phyloP scores from a whole-genome alignment of 1,140 invertebrate species.

The Drosophila simulans region DNA sequence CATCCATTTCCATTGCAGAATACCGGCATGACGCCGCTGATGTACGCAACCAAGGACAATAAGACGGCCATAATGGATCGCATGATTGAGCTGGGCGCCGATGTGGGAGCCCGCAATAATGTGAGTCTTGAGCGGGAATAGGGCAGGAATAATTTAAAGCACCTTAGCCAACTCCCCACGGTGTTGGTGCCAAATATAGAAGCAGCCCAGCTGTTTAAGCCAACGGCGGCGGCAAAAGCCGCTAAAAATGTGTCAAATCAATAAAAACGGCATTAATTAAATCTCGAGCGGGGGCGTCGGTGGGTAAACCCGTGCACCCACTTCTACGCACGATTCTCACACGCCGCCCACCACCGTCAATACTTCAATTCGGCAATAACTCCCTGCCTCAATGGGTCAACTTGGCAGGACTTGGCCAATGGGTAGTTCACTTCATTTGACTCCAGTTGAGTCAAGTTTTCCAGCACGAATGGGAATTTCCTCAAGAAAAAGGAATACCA shows the following conservation, averaged over 20 bases:
- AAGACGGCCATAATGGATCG: conserved; percentile 94
- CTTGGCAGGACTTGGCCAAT: conserved; percentile 67
- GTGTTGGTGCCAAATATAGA: conserved; percentile 23
- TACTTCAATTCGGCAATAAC: conserved; percentile 23
- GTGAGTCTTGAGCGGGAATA: conserved; percentile 87
- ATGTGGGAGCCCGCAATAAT: conserved; percentile 94
- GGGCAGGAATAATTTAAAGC: conserved; percentile 39
- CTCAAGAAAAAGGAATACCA: not conserved
- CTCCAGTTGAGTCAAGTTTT: conserved; percentile 9
- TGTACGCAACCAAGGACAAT: conserved; percentile 98
- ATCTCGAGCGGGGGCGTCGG: conserved; percentile 64
- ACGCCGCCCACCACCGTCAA: conserved; percentile 25
- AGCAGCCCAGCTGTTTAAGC: conserved; percentile 39
- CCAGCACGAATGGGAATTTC: conserved; percentile 45
- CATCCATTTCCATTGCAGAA: conserved; percentile 86
- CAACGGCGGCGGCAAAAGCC: conserved; percentile 41
- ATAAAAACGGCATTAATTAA: conserved; percentile 83
- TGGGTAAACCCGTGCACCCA: conserved; percentile 33
- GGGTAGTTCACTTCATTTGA: conserved; percentile 13
- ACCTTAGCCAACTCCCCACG: conserved; percentile 20
- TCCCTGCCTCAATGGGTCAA: conserved; percentile 59
- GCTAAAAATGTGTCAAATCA: conserved; percentile 83
- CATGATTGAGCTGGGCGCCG: conserved; percentile 95
- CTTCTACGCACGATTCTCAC: conserved; percentile 57
- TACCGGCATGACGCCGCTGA: conserved; percentile 96